Conservation (phyloP, 2,797 vertebrate species). For the Eremophila alpestris region DNA sequence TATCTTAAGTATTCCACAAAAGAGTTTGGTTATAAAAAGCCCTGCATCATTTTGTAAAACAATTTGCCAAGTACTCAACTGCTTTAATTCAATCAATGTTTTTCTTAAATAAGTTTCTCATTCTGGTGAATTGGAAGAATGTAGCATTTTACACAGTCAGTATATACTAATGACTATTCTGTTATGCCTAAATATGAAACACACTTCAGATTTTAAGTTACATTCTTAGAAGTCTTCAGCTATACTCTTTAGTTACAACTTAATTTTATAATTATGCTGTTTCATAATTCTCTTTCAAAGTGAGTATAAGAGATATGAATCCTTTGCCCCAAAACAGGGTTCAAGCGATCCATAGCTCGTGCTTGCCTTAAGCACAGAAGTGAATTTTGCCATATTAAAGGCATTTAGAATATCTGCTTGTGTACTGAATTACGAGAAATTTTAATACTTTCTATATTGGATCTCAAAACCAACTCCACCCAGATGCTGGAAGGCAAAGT, state of each 20-base stretch:
- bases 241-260: background rate
- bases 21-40: background rate
- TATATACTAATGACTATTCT: background rate
- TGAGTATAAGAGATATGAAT: background rate
- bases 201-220: background rate
- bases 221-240: background rate
- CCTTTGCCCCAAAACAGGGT: background rate
- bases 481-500: conserved; percentile 74
- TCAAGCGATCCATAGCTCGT: background rate
- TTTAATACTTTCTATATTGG: background rate
- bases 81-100: background rate
- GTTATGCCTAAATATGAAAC: background rate
- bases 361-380: background rate
- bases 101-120: background rate
- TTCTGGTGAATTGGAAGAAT: background rate
- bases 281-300: background rate
- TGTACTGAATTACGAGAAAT: background rate
- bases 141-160: background rate
- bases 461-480: conserved; percentile 53
- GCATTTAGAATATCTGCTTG: background rate
- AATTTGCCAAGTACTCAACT: background rate
- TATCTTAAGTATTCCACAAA: background rate
- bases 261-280: background rate
- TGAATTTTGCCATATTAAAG: background rate
- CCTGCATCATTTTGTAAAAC: background rate